Evolutionary conservation across 2,888 invertebrate genomes (phyloP), one percentile per base, ranked within the genome.

Genomic region (Tethea ocularis): DNA sequence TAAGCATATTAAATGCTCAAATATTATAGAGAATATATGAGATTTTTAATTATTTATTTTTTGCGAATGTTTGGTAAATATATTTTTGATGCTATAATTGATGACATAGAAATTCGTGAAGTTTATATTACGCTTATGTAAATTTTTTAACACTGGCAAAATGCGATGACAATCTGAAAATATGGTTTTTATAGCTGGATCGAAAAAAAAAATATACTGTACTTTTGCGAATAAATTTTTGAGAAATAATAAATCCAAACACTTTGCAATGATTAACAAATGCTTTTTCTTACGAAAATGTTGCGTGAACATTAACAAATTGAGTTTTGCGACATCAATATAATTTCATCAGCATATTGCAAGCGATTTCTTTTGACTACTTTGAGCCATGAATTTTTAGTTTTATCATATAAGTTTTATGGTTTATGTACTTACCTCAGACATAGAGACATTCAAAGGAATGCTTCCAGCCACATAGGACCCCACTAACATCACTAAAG

Each of bases 381-480:
- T 41, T 5, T 57, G 29, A 54, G 36, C 23, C 51, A 56, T 15
- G n/a, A 17, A 24, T 24, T n/a, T 8, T n/a, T 8, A 1, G 23
- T 15, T 53, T 57, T 23, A 7, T 52, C n/a, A 0, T 41, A 2
- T 7, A 17, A 51, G 26, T 54, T 52, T 26, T 38, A 6, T 15
- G 29, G 52, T 38, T 29, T 20, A 56, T 41, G 58, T 20, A 61
- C 84, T 77, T 83, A 98, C 99, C 96, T 99, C 99, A 36, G 99
- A 99, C 87, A 99, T 95, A 75, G 95, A 96, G 86, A 99, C 97
- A 69, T 98, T 97, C 68, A 99, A 91, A 23, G 99, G 99, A 80
- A 99, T 97, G 63, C 97, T 97, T 57, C 99, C 99, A 72, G 99
- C 97, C 57, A 99, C 88, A 89, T 98, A 99, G 59, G 99, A 99